phyloP scores from a whole-genome alignment of 2,797 vertebrate genomes.

The Carapus acus region DNA sequence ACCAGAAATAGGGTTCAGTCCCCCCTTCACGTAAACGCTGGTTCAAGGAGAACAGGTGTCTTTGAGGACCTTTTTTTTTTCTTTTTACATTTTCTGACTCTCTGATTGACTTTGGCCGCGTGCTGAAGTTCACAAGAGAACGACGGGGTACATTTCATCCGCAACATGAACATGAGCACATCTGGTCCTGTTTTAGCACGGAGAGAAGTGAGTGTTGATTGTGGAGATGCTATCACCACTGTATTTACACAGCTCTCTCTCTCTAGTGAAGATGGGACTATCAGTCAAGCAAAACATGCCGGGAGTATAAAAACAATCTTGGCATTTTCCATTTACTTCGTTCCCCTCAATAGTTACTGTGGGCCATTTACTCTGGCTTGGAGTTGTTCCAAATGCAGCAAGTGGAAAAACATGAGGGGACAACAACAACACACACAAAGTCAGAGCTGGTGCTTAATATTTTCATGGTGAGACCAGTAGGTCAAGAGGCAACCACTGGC shows the following conservation, averaged over 20 bases:
- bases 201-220: slow-evolving; percentile 50
- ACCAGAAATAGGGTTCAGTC: too few species aligned
- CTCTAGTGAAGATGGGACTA: slow-evolving; percentile 19
- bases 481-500: slow-evolving; percentile 30
- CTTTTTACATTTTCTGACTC: slow-evolving; percentile 31
- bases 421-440: slow-evolving; percentile 37
- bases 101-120: slow-evolving; percentile 35
- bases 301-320: slow-evolving; percentile 47
- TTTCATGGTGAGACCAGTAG: slow-evolving; percentile 35
- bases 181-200: slow-evolving; percentile 54
- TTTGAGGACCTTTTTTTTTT: too few species aligned
- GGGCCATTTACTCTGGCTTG: slow-evolving; percentile 40
- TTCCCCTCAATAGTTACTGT: slow-evolving; percentile 35
- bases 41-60: too few species aligned
- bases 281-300: slow-evolving; percentile 40
- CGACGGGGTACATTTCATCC: slow-evolving; percentile 49
- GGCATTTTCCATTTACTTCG: slow-evolving; percentile 39
- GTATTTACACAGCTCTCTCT: slow-evolving; percentile 50
- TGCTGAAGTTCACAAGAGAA: slow-evolving; percentile 47
- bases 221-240: slow-evolving; percentile 42
- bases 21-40: too few species aligned
- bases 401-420: slow-evolving; percentile 27
- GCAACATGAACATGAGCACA: slow-evolving; percentile 48
- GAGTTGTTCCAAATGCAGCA: slow-evolving; percentile 53
- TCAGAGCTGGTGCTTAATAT: slow-evolving; percentile 5